Percentiles rank a stretch among this genome's conserved stretches.
Conservation (phyloP, 1,140 invertebrate genomes). For the Delia radicum region DNA sequence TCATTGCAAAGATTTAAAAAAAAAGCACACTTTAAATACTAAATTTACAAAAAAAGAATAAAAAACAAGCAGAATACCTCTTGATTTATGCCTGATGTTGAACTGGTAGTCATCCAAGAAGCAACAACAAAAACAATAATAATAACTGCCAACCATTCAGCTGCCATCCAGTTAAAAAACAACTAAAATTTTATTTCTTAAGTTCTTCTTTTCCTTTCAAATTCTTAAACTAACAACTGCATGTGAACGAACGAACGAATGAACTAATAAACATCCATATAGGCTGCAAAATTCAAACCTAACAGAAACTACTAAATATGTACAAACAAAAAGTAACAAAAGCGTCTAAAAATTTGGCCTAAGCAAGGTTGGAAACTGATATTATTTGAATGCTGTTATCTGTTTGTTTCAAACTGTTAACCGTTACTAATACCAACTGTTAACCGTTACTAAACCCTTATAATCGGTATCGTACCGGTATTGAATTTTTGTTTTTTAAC, state of each 20-base stretch:
- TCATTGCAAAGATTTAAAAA: neutral
- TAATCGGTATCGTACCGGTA: too few relatives aligned
- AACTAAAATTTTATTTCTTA: neutral
- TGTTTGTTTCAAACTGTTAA: too few relatives aligned
- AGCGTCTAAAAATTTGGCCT: too few relatives aligned
- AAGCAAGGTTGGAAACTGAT: too few relatives aligned
- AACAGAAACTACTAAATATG: neutral
- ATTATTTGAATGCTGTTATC: too few relatives aligned
- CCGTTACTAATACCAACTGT: too few relatives aligned
- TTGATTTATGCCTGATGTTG: slow-evolving; percentile 13
- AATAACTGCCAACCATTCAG: too few relatives aligned
- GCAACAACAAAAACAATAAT: neutral
- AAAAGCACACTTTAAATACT: neutral
- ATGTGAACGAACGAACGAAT: neutral
- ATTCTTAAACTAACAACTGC: slow-evolving; percentile 10
- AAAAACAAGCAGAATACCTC: too few relatives aligned
- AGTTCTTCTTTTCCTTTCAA: neutral
- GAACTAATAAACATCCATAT: neutral
- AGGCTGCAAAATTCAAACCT: neutral
- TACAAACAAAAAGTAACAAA: neutral
- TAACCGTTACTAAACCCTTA: too few relatives aligned
- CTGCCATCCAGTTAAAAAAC: neutral
- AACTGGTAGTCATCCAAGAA: slow-evolving; percentile 14
- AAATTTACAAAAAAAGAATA: too few relatives aligned
- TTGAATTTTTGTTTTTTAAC: too few relatives aligned